A percentile compares a stretch with the other conserved stretches of the same genome.
Conservation (phyloP, 1,140 invertebrate species). For the Drosophila setifemur region DNA sequence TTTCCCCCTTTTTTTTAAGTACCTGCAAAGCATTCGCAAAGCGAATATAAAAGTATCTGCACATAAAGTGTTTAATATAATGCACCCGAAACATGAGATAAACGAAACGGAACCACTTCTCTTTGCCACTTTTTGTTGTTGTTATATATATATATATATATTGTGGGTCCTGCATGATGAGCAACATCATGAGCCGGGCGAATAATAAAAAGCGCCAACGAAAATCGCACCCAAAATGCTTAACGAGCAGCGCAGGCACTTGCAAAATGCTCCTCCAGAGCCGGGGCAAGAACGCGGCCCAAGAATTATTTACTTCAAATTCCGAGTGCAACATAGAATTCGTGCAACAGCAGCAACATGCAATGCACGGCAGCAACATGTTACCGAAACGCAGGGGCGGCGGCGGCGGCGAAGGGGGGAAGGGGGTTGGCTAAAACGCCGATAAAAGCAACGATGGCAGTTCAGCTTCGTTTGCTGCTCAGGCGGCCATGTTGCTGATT, state of each 20-base stretch:
- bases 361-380: constrained; percentile 66
- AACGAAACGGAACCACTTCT: constrained; percentile 80
- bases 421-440: constrained; percentile 57
- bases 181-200: constrained; percentile 49
- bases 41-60: constrained; percentile 8
- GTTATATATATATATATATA: no score
- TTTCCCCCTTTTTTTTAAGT: neutral
- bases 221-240: constrained; percentile 72
- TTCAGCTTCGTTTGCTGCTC: constrained; percentile 80
- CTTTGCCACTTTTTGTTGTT: constrained; percentile 13
- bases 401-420: constrained; percentile 1
- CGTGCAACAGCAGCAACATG: constrained; percentile 61
- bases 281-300: constrained; percentile 30
- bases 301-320: constrained; percentile 81
- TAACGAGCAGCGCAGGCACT: constrained; percentile 73
- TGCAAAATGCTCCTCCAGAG: constrained; percentile 56
- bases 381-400: constrained; percentile 54
- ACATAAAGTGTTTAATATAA: constrained; percentile 24
- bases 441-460: constrained; percentile 75
- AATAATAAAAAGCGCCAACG: constrained; percentile 39
- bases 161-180: constrained; percentile 59
- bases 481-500: constrained; percentile 79
- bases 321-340: constrained; percentile 78
- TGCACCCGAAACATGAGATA: constrained; percentile 62
- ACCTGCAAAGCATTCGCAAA: neutral